These are phyloP conservation scores for Gallinago paraguaiae DNA, from an alignment of 2,113 vertebrate species.

Conservation along the genomic window DNA sequence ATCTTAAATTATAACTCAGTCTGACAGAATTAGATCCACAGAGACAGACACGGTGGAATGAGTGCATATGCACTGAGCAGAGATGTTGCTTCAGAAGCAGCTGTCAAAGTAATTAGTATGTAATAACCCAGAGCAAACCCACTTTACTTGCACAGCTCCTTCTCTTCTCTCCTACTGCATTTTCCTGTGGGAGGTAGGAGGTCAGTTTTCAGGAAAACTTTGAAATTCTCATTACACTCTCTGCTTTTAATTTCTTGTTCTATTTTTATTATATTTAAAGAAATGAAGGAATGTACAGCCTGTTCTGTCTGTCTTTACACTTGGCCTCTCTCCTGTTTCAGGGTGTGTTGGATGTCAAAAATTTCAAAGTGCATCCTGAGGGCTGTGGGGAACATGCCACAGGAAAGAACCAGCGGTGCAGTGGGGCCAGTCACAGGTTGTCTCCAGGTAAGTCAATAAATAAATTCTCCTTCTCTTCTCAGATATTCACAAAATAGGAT, in stretches of 20 bases:
- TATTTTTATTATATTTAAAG: slow-evolving; percentile 12
- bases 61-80: background rate
- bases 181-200: background rate
- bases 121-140: slow-evolving; percentile 35
- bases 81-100: slow-evolving; percentile 25
- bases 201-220: background rate
- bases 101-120: slow-evolving; percentile 53
- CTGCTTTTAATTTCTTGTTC: background rate
- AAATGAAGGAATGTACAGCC: background rate
- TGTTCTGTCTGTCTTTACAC: background rate
- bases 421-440: background rate
- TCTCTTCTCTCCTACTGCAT: background rate
- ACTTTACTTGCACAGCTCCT: background rate
- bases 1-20: slow-evolving; percentile 22
- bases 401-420: background rate
- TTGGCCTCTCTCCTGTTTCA: slow-evolving; percentile 29
- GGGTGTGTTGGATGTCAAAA: background rate
- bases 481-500: background rate
- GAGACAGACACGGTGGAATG: background rate
- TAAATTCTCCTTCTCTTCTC: background rate
- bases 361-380: background rate
- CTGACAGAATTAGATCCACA: slow-evolving; percentile 35
- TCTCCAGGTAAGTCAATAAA: background rate
- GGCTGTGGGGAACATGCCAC: background rate
- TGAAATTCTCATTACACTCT: background rate